Evolutionary conservation across 2,797 vertebrate genomes (phyloP).

Genomic region (Brotogeris chrysoptera): DNA sequence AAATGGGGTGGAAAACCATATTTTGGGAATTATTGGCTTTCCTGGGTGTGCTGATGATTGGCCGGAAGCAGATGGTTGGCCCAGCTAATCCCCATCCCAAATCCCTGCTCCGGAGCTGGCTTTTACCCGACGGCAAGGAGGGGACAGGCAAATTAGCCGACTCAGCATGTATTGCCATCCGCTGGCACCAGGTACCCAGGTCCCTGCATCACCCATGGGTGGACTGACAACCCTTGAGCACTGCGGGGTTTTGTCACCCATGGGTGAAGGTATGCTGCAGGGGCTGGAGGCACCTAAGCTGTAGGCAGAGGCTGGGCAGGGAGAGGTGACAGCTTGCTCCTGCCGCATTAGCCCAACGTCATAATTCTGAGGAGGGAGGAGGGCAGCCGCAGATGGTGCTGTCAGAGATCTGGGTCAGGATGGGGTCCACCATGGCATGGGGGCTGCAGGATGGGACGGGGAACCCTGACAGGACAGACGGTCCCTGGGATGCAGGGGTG

Average conservation of each 20-base stretch:
- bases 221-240: fast-evolving
- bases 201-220: fast-evolving
- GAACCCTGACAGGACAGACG: fast-evolving
- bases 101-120: slow-evolving; percentile 63
- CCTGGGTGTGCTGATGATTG: slow-evolving; percentile 76
- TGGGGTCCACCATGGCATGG: background rate
- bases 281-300: slow-evolving; percentile 70
- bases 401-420: slow-evolving; percentile 90
- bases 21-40: slow-evolving; percentile 80
- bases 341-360: slow-evolving; percentile 65
- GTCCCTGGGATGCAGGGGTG: background rate
- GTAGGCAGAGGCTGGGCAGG: slow-evolving; percentile 75
- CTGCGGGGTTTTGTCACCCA: background rate
- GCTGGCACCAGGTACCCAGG: fast-evolving
- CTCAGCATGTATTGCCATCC: background rate
- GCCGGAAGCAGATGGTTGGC: slow-evolving; percentile 83
- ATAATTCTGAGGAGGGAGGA: slow-evolving; percentile 82
- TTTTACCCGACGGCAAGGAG: slow-evolving; percentile 5
- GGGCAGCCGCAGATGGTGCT: slow-evolving; percentile 79
- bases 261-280: slow-evolving; percentile 72
- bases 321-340: slow-evolving; percentile 87
- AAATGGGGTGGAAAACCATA: slow-evolving; percentile 31
- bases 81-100: slow-evolving; percentile 80
- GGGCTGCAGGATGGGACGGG: background rate
- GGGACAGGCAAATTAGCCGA: slow-evolving; percentile 29